Evolutionary conservation across 2,797 vertebrate genomes (phyloP), one percentile per base, ranked within the genome.

Genomic region (Prionace glauca): DNA sequence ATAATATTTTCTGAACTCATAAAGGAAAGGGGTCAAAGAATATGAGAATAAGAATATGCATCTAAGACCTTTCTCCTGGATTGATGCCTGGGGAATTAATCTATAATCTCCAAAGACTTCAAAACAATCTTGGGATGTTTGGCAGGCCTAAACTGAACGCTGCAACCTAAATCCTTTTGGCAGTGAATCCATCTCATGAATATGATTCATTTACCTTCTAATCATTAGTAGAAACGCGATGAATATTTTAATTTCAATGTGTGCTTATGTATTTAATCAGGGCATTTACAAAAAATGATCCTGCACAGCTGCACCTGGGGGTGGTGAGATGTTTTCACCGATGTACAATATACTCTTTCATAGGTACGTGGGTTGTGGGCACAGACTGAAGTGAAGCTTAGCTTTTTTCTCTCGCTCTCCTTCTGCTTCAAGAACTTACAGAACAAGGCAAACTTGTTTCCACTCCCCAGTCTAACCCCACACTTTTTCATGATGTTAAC

Each of bases 271-370:
- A 95, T 95, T 95, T 32, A 77, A 77, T 95, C 69, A 95, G 71
- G 32, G 45, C 45, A n/a, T 56, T 95, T 32, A 95, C 93, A 72
- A 18, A 95, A 77, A 77, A 69, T 18, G 16, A 45, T 45, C 36
- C 41, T 50, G 71, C 71, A 95, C 92, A 95, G 93, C 45, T 95
- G 93, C 71, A 95, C 71, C 45, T 95, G 69, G 62, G 93, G 26
- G 29, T 77, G 93, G 93, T 60, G 93, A 29, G 67, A 77, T 95
- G 71, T 95, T 95, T 95, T 74, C 45, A 56, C 74, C 77, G 77
- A 45, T 45, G 29, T 41, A 95, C 93, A 95, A 95, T 95, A 77
- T 60, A 41, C 20, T 56, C 93, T 74, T 95, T 95, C 93, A 95
- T 95, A 95, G 45, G 16, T 95, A 0, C 71, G 77, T 5, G n/a